These are phyloP conservation scores for Drosophila takahashii DNA, from an alignment of 1,140 invertebrate species.

Conservation along the genomic window DNA sequence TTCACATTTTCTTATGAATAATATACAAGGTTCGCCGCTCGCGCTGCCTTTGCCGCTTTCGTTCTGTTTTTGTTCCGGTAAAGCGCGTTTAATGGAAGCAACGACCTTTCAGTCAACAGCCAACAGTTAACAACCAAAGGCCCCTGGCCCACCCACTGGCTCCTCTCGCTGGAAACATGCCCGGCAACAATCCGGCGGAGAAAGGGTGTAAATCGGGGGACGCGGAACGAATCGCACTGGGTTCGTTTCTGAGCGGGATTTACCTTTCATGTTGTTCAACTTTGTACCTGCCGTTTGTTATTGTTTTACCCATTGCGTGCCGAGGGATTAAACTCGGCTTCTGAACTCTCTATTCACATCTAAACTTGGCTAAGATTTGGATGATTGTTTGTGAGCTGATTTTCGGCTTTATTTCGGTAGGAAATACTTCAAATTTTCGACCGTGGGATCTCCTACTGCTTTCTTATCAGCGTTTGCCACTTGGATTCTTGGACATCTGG, in stretches of 20 bases:
- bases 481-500: conserved; percentile 12
- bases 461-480: conserved; percentile 18
- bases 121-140: conserved; percentile 32
- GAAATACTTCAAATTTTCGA: neutral
- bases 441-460: conserved; percentile 8
- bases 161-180: conserved; percentile 35
- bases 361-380: conserved; percentile 1
- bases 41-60: conserved; percentile 20
- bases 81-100: conserved; percentile 78
- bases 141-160: conserved; percentile 8
- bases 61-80: conserved; percentile 71
- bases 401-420: neutral
- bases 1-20: conserved; percentile 43
- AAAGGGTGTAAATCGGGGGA: neutral
- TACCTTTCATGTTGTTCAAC: conserved; percentile 57
- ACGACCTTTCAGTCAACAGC: conserved; percentile 78
- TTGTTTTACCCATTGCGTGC: conserved; percentile 36
- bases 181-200: conserved; percentile 36
- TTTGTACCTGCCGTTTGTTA: conserved; percentile 48
- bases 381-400: neutral
- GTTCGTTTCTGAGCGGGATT: conserved; percentile 24
- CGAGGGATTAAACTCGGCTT: conserved; percentile 22
- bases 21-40: conserved; percentile 13
- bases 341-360: conserved; percentile 7
- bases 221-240: conserved; percentile 11